Conservation (phyloP, 1,140 invertebrate species). For the Drosophila kurseongensis region DNA sequence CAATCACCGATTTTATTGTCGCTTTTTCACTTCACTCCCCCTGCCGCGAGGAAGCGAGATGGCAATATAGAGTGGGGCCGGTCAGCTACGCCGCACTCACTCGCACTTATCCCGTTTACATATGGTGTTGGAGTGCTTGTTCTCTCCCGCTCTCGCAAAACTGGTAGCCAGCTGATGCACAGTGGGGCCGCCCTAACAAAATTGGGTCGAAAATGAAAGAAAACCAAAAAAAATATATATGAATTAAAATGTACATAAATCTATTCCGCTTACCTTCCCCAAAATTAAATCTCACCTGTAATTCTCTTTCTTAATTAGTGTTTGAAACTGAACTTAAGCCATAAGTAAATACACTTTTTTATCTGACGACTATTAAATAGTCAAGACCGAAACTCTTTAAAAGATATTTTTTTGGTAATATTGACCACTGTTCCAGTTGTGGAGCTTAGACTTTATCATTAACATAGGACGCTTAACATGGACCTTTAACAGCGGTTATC, state of each 20-base stretch:
- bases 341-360: no score
- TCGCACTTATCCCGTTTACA: slow-evolving; percentile 1
- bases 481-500: slow-evolving; percentile 37
- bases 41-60: slow-evolving; percentile 11
- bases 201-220: neutral
- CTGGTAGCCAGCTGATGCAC: slow-evolving; percentile 15
- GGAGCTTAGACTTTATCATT: slow-evolving; percentile 54
- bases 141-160: neutral
- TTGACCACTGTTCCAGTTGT: slow-evolving; percentile 13
- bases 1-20: slow-evolving; percentile 64
- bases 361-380: no score
- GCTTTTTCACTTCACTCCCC: slow-evolving; percentile 17
- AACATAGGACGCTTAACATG: slow-evolving; percentile 31
- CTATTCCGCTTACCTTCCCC: no score
- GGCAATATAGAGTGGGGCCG: slow-evolving; percentile 6
- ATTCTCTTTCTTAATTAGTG: no score
- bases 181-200: neutral
- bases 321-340: no score
- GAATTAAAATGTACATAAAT: no score
- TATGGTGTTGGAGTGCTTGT: neutral
- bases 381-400: no score
- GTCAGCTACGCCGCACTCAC: slow-evolving; percentile 1
- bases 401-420: no score
- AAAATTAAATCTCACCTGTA: no score
- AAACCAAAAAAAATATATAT: neutral